These are phyloP conservation scores for Zaprionus inermis DNA, from an alignment of 1,140 invertebrate species.

Conservation along the genomic window DNA sequence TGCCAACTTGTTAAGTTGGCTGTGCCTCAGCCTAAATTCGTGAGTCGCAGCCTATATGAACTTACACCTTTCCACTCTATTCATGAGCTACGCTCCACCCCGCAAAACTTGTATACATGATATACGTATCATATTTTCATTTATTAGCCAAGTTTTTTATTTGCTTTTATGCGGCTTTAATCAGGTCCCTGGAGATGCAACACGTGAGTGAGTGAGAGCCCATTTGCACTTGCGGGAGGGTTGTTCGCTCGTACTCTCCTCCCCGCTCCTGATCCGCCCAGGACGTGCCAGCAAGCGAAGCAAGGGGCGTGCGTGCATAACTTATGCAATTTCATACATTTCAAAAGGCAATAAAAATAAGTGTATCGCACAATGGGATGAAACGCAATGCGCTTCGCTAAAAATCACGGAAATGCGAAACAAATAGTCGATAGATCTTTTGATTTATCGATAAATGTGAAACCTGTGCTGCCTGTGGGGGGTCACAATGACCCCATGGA, in stretches of 20 bases:
- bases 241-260: constrained; percentile 15
- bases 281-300: background rate
- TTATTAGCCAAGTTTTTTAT: constrained; percentile 79
- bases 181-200: constrained; percentile 83
- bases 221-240: constrained; percentile 52
- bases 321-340: constrained; percentile 74
- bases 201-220: constrained; percentile 63
- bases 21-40: too few species aligned
- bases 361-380: constrained; percentile 45
- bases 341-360: constrained; percentile 73
- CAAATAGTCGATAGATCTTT: background rate
- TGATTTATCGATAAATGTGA: constrained; percentile 23
- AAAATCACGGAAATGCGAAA: background rate
- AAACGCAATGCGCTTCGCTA: background rate
- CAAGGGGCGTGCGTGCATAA: constrained; percentile 50
- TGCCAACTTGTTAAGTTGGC: too few species aligned
- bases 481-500: constrained; percentile 44
- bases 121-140: constrained; percentile 77
- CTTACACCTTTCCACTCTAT: too few species aligned
- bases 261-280: background rate
- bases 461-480: constrained; percentile 39
- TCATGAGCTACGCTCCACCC: too few species aligned
- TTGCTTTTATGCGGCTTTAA: constrained; percentile 81
- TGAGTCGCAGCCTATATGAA: too few species aligned
- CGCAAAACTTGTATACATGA: background rate